These are phyloP conservation scores for Diaphora mendica DNA, from an alignment of 2,888 invertebrate species.

Conservation along the genomic window DNA sequence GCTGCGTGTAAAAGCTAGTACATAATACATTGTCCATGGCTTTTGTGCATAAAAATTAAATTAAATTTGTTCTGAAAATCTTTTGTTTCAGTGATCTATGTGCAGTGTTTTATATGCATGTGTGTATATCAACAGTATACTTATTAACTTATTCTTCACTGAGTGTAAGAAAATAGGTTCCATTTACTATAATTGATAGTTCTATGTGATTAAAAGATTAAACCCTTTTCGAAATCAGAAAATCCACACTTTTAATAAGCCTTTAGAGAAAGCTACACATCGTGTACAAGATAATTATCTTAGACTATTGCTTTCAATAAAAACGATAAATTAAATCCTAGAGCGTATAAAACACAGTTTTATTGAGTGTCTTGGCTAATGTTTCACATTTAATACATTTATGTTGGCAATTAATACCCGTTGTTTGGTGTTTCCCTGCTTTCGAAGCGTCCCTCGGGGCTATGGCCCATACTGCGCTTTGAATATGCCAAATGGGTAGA, in stretches of 20 bases:
- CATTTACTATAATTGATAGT: not conserved
- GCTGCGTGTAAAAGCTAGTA: too few relatives aligned
- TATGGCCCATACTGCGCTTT: slow-evolving; percentile 55
- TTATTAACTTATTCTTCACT: not conserved
- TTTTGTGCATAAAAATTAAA: too few relatives aligned
- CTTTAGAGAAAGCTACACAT: not conserved
- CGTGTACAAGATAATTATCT: slow-evolving; percentile 15
- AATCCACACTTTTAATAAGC: not conserved
- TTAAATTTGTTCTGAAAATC: too few relatives aligned
- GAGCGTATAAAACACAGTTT: slow-evolving; percentile 41
- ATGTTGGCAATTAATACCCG: slow-evolving; percentile 75
- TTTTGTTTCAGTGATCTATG: not conserved
- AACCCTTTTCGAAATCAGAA: not conserved
- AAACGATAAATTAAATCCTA: slow-evolving; percentile 22
- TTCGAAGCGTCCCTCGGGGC: slow-evolving; percentile 57
- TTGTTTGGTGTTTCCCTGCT: slow-evolving; percentile 60
- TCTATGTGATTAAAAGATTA: not conserved
- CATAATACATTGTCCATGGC: too few relatives aligned
- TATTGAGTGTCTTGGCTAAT: slow-evolving; percentile 60
- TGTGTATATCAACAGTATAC: too few relatives aligned
- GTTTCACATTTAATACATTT: slow-evolving; percentile 74
- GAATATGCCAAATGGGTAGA: slow-evolving; percentile 64
- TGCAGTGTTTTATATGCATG: not conserved
- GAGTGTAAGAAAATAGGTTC: not conserved
- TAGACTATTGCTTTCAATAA: slow-evolving; percentile 15